Evolutionary conservation across 2,888 invertebrate genomes (phyloP).

Genomic region (Sinodicranocentrus sp.): DNA sequence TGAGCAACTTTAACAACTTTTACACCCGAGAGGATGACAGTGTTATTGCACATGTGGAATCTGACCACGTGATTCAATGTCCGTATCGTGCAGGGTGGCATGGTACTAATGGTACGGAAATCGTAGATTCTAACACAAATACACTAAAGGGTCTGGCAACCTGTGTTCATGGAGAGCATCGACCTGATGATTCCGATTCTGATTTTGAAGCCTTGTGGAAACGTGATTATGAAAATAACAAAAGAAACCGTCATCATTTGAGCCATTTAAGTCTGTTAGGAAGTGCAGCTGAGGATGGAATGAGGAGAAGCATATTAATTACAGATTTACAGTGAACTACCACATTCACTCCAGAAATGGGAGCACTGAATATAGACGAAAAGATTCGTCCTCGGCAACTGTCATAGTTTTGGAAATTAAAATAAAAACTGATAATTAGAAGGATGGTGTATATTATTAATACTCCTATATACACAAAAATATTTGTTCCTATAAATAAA

Average conservation of each 20-base stretch:
- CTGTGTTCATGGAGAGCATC: background rate
- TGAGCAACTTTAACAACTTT: slow-evolving; percentile 74
- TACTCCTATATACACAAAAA: too few relatives aligned
- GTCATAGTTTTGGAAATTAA: too few relatives aligned
- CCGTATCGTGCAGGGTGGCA: slow-evolving; percentile 34
- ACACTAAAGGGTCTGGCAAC: background rate
- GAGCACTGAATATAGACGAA: background rate
- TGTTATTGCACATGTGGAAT: slow-evolving; percentile 24
- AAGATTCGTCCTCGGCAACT: too few relatives aligned
- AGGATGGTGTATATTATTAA: too few relatives aligned
- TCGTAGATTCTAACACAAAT: background rate
- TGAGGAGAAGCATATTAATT: background rate
- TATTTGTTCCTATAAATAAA: too few relatives aligned
- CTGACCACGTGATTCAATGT: slow-evolving; percentile 51
- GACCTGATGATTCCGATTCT: slow-evolving; percentile 39
- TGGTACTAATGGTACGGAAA: background rate
- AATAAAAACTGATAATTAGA: too few relatives aligned
- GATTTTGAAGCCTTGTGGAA: slow-evolving; percentile 37
- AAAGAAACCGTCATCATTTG: background rate
- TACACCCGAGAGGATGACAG: slow-evolving; percentile 71
- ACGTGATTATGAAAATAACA: background rate
- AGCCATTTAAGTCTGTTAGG: background rate
- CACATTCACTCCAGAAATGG: slow-evolving; percentile 1
- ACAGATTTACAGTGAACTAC: background rate
- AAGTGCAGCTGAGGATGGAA: background rate